phyloP scores from a whole-genome alignment of 2,113 vertebrate species.

The Prinia subflava region DNA sequence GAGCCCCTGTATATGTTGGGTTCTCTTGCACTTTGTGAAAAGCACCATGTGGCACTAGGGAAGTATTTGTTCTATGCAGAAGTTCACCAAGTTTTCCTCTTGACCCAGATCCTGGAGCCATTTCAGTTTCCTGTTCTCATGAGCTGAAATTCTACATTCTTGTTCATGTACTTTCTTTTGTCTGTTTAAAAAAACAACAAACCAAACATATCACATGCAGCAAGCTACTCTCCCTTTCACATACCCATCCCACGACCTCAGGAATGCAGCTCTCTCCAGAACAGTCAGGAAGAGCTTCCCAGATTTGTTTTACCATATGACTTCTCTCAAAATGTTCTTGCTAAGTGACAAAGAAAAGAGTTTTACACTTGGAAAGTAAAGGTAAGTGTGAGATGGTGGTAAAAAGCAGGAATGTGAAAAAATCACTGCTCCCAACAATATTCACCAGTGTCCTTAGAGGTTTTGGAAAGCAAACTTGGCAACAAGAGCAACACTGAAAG shows the following conservation, averaged over 20 bases:
- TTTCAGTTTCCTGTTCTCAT: background rate
- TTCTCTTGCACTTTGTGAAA: background rate
- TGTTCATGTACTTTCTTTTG: background rate
- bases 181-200: background rate
- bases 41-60: background rate
- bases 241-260: background rate
- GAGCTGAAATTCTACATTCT: slow-evolving; percentile 21
- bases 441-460: background rate
- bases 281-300: background rate
- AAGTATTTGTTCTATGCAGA: background rate
- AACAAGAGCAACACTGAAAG: background rate
- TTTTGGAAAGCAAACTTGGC: background rate
- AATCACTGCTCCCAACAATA: background rate
- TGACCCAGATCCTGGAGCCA: background rate
- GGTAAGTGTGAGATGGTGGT: background rate
- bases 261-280: slow-evolving; percentile 24
- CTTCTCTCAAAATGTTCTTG: background rate
- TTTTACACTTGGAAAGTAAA: background rate
- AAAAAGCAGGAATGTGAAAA: background rate
- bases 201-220: background rate
- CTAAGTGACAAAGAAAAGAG: background rate
- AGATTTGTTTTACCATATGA: background rate
- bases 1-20: background rate
- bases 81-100: background rate
- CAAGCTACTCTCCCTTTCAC: background rate